Evolutionary conservation across 2,113 vertebrate species (phyloP).

Genomic region (Saiga tatarica): DNA sequence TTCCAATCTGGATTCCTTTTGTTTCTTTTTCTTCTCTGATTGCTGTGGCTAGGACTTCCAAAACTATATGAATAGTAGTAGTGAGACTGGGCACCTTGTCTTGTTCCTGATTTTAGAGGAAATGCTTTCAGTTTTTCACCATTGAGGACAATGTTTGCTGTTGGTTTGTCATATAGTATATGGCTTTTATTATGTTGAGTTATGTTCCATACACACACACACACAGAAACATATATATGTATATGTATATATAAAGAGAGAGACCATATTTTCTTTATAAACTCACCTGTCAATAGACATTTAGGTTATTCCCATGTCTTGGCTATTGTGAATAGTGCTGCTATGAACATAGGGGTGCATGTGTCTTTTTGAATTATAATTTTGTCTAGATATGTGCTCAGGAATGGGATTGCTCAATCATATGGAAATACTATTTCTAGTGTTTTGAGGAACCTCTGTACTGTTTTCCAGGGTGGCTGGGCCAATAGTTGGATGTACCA

Average conservation of each 20-base stretch:
- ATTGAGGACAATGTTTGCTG: neutral
- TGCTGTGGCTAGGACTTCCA: neutral
- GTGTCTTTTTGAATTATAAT: neutral
- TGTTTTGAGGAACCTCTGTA: neutral
- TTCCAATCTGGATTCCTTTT: neutral
- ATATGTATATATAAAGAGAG: too few relatives aligned
- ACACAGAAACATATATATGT: neutral
- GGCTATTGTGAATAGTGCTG: neutral
- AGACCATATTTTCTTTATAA: neutral
- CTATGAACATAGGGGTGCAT: neutral
- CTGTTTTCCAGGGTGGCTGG: neutral
- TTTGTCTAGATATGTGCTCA: neutral
- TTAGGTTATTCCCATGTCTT: neutral
- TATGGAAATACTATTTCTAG: neutral
- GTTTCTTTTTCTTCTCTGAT: neutral
- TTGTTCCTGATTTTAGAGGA: neutral
- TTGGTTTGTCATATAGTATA: neutral
- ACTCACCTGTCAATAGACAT: neutral
- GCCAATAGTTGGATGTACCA: neutral
- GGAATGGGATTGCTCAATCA: neutral
- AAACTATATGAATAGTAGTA: neutral
- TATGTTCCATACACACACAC: neutral
- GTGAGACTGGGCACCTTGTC: neutral
- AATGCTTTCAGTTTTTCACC: neutral
- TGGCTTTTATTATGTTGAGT: neutral